Base-by-base conservation (phyloP, 2,888 invertebrate species). In the Pristionchus arcanus region DNA sequence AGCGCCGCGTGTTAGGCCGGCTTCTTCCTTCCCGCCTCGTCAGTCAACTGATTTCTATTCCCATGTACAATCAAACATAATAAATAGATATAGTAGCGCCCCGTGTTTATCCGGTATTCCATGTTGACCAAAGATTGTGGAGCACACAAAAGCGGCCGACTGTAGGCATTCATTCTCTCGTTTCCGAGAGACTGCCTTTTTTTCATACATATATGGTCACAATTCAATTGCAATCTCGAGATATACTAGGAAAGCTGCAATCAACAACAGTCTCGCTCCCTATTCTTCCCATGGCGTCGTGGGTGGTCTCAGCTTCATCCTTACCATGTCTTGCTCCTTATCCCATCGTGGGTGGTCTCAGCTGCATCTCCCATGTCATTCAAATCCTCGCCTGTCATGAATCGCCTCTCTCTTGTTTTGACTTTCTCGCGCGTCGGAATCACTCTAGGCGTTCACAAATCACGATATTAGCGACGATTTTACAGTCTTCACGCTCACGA, bases 151-250 rank as follows among this genome's bases (percentile, higher is more conserved):
- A 37, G 31, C 66, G 11, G 31, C 68, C 16, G 68, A 15, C 68
- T 31, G 31, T 63, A 28, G 15, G 31, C 74, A 74, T 74, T 34
- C 74, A 74, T 74, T 74, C 37, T 37, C 5, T 21, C 74, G 37
- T 74, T 71, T 37, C 34, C 74, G 74, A 74, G 34, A 74, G 68
- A 74, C 37, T 37, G 74, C 66, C 11, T 37, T 11, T 16, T 19
- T 37, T 21, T 37, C 37, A 74, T 21, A 74, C 19, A 28, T 21
- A 34, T 25, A 25, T 34, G 37, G 21, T 37, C 37, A 34, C 74
- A 34, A 74, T 74, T 74, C 42, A 74, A 74, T 74, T 25, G 68
- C 68, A 68, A 68, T 68, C 68, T 68, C 68, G 68, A 68, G 74
- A 37, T 71, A 71, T 25, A n/a, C 31, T 19, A n/a, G 63, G 42